A percentile compares a stretch with the other conserved stretches of the same genome.
Evolutionary conservation across 2,888 invertebrate species (phyloP).

Genomic region (Oscheius sp.): DNA sequence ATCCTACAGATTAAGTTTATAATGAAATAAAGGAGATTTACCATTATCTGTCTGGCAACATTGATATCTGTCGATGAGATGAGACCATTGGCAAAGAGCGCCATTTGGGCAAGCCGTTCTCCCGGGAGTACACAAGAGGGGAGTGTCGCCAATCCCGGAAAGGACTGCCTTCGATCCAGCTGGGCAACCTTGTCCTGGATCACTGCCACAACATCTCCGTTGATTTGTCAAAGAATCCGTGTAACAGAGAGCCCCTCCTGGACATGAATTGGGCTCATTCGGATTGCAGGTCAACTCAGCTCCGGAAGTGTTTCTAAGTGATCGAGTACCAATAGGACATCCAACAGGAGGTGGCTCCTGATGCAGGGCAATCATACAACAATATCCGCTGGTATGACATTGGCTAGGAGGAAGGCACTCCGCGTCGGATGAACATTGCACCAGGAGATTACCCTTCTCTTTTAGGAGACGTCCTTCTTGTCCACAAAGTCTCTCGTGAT

Average conservation of each 20-base stretch:
- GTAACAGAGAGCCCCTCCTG: constrained; percentile 60
- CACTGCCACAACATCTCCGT: constrained; percentile 57
- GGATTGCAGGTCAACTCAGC: constrained; percentile 38
- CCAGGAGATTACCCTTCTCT: constrained; percentile 32
- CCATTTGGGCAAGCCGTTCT: constrained; percentile 44
- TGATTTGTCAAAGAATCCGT: constrained; percentile 50
- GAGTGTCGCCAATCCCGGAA: constrained; percentile 33
- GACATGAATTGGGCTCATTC: constrained; percentile 52
- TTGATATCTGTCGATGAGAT: constrained; percentile 66
- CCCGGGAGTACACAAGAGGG: constrained; percentile 51
- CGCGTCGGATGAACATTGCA: constrained; percentile 33
- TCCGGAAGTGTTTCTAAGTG: constrained; percentile 36
- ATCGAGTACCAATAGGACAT: constrained; percentile 41
- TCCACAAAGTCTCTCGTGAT: constrained; percentile 39
- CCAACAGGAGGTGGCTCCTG: constrained; percentile 55
- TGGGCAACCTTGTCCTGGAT: constrained; percentile 57
- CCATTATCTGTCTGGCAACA: constrained; percentile 67
- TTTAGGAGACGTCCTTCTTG: constrained; percentile 37
- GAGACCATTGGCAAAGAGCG: constrained; percentile 63
- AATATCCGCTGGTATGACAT: constrained; percentile 34
- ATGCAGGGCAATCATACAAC: constrained; percentile 38
- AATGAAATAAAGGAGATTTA: constrained; percentile 22
- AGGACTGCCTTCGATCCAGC: constrained; percentile 43
- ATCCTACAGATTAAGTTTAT: constrained; percentile 37
- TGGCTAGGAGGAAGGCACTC: constrained; percentile 40